Evolutionary conservation across 2,888 invertebrate species (phyloP).

Genomic region (Exephanes ischioxanthus): DNA sequence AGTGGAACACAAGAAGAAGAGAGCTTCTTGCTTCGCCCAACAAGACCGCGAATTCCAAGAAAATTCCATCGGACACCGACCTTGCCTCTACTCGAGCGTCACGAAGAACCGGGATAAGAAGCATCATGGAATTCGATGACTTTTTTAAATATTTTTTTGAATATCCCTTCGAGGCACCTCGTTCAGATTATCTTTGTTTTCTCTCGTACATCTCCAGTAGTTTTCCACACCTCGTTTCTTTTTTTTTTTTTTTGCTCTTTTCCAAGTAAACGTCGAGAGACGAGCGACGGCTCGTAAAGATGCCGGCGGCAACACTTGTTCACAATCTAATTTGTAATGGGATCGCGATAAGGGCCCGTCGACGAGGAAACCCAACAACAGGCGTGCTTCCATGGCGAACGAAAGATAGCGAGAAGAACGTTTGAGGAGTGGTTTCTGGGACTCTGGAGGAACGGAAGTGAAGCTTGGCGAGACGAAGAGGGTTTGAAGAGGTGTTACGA

Average conservation of each 20-base stretch:
- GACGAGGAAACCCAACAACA: slow-evolving; percentile 49
- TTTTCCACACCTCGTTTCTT: slow-evolving; percentile 1
- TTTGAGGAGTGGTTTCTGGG: slow-evolving; percentile 30
- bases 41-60: slow-evolving; percentile 24
- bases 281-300: neutral
- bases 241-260: neutral
- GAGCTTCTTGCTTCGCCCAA: slow-evolving; percentile 25
- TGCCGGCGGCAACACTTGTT: slow-evolving; percentile 58
- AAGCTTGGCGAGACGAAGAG: slow-evolving; percentile 33
- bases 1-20: slow-evolving; percentile 39
- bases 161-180: slow-evolving; percentile 3
- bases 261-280: slow-evolving; percentile 5
- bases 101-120: slow-evolving; percentile 1
- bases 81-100: slow-evolving; percentile 4
- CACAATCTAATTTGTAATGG: slow-evolving; percentile 80
- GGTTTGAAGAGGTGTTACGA: slow-evolving; percentile 4
- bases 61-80: slow-evolving; percentile 32
- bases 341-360: slow-evolving; percentile 73
- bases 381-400: slow-evolving; percentile 29
- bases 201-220: neutral
- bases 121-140: slow-evolving; percentile 14
- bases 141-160: neutral
- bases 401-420: slow-evolving; percentile 42
- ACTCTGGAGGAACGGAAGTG: slow-evolving; percentile 24
- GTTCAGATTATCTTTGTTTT: neutral